These are phyloP conservation scores for Podarcis cretensis DNA, from an alignment of 2,113 vertebrate genomes.

Conservation along the genomic window DNA sequence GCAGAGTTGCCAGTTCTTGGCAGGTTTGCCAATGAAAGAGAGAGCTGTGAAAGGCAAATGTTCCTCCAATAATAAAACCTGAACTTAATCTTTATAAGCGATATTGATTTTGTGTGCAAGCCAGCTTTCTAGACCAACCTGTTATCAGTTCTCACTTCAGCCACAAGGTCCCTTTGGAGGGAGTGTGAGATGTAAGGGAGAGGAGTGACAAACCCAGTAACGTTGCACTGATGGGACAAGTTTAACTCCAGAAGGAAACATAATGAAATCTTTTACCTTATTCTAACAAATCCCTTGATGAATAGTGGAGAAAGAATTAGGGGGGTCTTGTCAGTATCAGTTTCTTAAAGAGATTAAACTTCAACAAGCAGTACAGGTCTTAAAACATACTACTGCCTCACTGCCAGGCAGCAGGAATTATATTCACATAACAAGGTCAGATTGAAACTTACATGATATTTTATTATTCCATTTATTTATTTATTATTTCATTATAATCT, in stretches of 20 bases:
- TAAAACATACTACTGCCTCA: neutral
- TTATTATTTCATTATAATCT: too few species aligned
- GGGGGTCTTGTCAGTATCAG: slow-evolving; percentile 48
- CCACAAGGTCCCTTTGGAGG: slow-evolving; percentile 32
- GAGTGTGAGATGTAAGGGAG: slow-evolving; percentile 45
- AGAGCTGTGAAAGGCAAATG: slow-evolving; percentile 30
- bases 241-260: slow-evolving; percentile 56
- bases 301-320: slow-evolving; percentile 32
- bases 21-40: neutral
- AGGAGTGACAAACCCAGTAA: slow-evolving; percentile 33
- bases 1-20: neutral
- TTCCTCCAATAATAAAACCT: slow-evolving; percentile 42
- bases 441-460: too few species aligned
- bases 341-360: neutral
- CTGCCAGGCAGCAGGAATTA: neutral
- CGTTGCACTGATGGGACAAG: slow-evolving; percentile 57
- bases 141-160: slow-evolving; percentile 53
- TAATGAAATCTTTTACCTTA: neutral
- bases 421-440: neutral
- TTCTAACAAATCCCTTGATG: slow-evolving; percentile 65
- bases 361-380: neutral
- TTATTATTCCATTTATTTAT: too few species aligned
- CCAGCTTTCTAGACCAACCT: slow-evolving; percentile 48
- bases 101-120: slow-evolving; percentile 61
- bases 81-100: slow-evolving; percentile 54